Conservation (phyloP, 2,113 vertebrate genomes). For the Canis aureus region DNA sequence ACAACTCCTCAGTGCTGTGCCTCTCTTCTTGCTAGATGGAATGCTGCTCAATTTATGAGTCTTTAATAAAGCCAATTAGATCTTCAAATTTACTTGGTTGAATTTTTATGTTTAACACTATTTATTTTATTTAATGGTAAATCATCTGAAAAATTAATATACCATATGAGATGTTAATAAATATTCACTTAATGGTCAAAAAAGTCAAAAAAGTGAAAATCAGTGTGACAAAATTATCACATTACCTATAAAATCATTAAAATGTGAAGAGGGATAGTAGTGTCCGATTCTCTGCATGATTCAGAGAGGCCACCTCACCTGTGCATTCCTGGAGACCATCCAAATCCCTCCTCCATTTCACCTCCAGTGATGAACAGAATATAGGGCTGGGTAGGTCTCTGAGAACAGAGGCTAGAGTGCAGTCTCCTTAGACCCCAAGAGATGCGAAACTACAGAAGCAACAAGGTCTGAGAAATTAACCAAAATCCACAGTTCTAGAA, state of each 20-base stretch:
- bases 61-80: not conserved
- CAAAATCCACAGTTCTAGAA: not conserved
- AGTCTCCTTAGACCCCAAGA: not conserved
- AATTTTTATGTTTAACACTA: not conserved
- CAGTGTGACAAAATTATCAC: not conserved
- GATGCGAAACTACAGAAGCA: not conserved
- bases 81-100: not conserved
- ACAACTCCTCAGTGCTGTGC: not conserved
- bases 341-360: not conserved
- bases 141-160: not conserved
- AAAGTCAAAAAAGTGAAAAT: not conserved
- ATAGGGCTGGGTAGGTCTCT: not conserved
- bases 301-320: not conserved
- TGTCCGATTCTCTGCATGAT: not conserved
- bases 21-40: not conserved
- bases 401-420: not conserved
- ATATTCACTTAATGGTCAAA: not conserved
- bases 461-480: conserved; percentile 22
- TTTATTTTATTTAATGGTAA: not conserved
- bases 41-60: not conserved
- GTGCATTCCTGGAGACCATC: not conserved
- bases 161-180: not conserved
- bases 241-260: not conserved
- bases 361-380: not conserved
- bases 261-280: not conserved